Conservation (phyloP, 2,888 invertebrate genomes). For the Omphaloscelis lunosa region DNA sequence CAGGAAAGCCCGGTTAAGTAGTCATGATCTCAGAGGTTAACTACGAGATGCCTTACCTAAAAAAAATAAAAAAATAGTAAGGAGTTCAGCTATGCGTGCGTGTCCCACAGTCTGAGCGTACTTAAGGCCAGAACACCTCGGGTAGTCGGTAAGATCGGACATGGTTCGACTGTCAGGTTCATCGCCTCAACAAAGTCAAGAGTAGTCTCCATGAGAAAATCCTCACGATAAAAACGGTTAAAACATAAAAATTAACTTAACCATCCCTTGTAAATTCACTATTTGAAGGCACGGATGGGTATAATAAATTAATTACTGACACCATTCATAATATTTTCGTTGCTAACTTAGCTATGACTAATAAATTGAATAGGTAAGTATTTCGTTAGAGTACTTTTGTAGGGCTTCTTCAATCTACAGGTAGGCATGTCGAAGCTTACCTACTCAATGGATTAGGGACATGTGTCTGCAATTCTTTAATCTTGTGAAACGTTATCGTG, state of each 20-base stretch:
- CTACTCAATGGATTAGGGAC: slow-evolving; percentile 60
- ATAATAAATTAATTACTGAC: background rate
- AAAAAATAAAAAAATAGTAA: no score
- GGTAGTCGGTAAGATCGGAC: background rate
- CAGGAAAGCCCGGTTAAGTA: no score
- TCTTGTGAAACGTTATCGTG: slow-evolving; percentile 29
- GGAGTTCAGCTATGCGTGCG: background rate
- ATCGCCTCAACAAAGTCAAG: background rate
- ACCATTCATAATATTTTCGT: background rate
- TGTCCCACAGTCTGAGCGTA: background rate
- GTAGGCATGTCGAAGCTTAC: slow-evolving; percentile 50
- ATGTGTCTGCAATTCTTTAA: slow-evolving; percentile 39
- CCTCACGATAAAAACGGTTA: background rate
- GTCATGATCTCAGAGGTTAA: no score
- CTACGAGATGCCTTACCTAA: no score
- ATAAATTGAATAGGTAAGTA: slow-evolving; percentile 4
- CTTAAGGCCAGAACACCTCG: background rate
- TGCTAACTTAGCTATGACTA: slow-evolving; percentile 8
- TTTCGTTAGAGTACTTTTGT: background rate
- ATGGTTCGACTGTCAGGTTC: no score
- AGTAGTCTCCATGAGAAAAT: background rate
- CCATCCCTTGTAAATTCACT: background rate
- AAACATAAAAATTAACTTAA: background rate
- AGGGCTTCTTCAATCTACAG: slow-evolving; percentile 45
- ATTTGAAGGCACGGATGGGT: background rate